Evolutionary conservation across 2,113 vertebrate species (phyloP).

Genomic region (Paraplagusia blochii): DNA sequence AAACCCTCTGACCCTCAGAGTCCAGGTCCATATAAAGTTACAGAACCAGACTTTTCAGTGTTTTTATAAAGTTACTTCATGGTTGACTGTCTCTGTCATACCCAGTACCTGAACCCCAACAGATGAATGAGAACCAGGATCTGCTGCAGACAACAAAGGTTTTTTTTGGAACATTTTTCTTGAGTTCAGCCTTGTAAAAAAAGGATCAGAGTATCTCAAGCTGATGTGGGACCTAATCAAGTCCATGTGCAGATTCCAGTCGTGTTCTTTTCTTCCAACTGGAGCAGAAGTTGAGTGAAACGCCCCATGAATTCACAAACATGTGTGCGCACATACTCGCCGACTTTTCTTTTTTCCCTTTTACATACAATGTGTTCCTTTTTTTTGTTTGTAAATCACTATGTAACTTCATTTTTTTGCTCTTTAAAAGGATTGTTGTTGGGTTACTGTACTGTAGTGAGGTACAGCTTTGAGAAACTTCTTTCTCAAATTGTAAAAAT

Average conservation of each 20-base stretch:
- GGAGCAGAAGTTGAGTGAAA: constrained; percentile 13
- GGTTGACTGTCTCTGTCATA: background rate
- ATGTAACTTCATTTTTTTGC: background rate
- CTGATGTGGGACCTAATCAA: constrained; percentile 14
- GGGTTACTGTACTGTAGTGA: too few species aligned
- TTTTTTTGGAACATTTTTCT: constrained; percentile 7
- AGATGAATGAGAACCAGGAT: background rate
- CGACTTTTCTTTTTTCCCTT: background rate
- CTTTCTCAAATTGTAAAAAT: too few species aligned
- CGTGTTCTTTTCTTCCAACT: constrained; percentile 29
- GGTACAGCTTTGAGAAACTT: too few species aligned
- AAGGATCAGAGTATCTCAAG: background rate
- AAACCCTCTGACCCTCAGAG: too few species aligned
- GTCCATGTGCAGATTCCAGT: constrained; percentile 28
- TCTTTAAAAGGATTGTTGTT: too few species aligned
- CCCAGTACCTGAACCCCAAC: background rate
- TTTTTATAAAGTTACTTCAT: too few species aligned
- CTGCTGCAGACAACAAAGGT: background rate
- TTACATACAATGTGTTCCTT: too few species aligned
- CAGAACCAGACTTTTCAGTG: too few species aligned
- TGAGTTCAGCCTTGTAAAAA: background rate
- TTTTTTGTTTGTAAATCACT: background rate
- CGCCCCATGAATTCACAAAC: background rate
- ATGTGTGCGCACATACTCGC: background rate
- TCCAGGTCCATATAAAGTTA: too few species aligned